These are phyloP conservation scores for Pristionchus arcanus DNA, from an alignment of 2,888 invertebrate species.

Conservation along the genomic window DNA sequence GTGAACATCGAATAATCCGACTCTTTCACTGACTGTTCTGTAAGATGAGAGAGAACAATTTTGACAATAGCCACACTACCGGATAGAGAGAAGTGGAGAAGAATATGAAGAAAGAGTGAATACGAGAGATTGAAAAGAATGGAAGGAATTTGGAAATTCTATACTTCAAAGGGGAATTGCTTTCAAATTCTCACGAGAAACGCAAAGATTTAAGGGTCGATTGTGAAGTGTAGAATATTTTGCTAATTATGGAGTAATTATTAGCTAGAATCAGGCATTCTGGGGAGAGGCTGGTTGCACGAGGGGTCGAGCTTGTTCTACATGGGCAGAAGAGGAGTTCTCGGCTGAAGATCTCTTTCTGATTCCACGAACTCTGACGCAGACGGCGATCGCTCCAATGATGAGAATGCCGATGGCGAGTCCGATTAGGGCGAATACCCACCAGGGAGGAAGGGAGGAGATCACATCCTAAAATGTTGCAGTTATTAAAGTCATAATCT, in stretches of 20 bases:
- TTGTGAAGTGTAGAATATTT: background rate
- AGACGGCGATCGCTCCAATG: background rate
- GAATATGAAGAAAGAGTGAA: background rate
- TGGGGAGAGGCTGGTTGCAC: slow-evolving; percentile 8
- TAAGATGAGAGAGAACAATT: slow-evolving; percentile 34
- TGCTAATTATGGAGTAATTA: background rate
- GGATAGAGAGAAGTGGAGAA: slow-evolving; percentile 3
- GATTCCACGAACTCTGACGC: background rate
- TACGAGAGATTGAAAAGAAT: background rate
- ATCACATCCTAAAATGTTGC: background rate
- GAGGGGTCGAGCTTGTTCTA: slow-evolving; percentile 32
- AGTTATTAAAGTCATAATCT: no score
- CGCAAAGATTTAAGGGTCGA: background rate
- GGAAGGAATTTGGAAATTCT: background rate
- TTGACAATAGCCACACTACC: slow-evolving; percentile 32
- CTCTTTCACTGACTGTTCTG: slow-evolving; percentile 40
- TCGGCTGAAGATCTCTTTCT: background rate
- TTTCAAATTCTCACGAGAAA: no score
- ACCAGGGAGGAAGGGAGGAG: slow-evolving; percentile 32
- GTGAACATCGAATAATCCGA: slow-evolving; percentile 28
- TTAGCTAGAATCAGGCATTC: background rate
- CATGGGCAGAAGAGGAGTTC: background rate
- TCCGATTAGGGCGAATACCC: background rate
- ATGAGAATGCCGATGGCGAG: slow-evolving; percentile 4
- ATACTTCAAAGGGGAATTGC: background rate